These are phyloP conservation scores for Fissipunctia ypsillon DNA, from an alignment of 2,888 invertebrate genomes.

Conservation along the genomic window DNA sequence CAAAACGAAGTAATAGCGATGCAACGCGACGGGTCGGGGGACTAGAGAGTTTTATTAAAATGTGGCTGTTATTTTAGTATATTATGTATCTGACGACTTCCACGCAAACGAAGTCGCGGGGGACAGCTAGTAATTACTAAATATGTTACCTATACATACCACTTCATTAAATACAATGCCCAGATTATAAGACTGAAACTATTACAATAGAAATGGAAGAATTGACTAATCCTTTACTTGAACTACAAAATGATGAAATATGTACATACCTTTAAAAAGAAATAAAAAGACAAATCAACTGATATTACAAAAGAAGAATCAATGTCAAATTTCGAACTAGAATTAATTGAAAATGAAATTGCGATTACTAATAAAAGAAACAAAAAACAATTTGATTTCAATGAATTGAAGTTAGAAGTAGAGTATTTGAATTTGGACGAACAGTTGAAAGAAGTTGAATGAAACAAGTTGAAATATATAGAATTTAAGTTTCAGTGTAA, in stretches of 20 bases:
- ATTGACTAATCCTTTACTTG: background rate
- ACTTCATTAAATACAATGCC: slow-evolving; percentile 1
- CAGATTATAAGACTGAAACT: slow-evolving; percentile 1
- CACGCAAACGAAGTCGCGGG: too few relatives aligned
- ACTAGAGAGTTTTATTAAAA: too few relatives aligned
- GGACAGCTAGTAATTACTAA: too few relatives aligned
- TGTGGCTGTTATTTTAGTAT: too few relatives aligned
- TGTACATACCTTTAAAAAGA: background rate
- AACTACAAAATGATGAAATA: slow-evolving; percentile 2
- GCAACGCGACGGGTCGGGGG: too few relatives aligned
- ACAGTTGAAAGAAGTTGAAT: slow-evolving; percentile 61
- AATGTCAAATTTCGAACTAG: slow-evolving; percentile 18
- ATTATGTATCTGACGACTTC: too few relatives aligned
- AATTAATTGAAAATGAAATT: background rate
- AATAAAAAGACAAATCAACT: background rate
- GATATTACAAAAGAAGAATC: slow-evolving; percentile 1
- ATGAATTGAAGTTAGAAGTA: slow-evolving; percentile 61
- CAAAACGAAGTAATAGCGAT: too few relatives aligned
- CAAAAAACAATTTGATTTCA: slow-evolving; percentile 34
- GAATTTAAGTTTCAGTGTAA: slow-evolving; percentile 58
- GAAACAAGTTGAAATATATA: slow-evolving; percentile 58
- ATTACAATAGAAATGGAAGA: slow-evolving; percentile 13
- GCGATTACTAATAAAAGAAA: slow-evolving; percentile 10
- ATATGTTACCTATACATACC: too few relatives aligned
- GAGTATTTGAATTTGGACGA: slow-evolving; percentile 61